Evolutionary conservation across 2,888 invertebrate genomes (phyloP), one percentile per base, ranked within the genome.

Genomic region (Tetragnatha montana): DNA sequence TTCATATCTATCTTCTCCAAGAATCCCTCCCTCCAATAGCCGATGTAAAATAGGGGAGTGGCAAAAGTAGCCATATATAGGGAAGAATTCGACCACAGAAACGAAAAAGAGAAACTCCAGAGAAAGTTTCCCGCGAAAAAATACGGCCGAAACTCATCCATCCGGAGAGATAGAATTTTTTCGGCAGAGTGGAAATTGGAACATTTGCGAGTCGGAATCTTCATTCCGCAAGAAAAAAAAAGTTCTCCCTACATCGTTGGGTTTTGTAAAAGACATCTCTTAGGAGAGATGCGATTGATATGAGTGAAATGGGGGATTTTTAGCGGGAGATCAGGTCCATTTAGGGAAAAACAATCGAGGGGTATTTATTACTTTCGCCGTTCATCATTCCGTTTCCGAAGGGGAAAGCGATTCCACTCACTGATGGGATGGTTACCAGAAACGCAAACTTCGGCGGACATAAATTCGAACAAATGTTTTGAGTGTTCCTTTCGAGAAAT

Each of bases 71-170:
- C 60, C 76, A 60, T 84, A 76, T 76, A 84, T 84, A 68, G 75
- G 83, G 69, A 84, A 47, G 68, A 84, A 68, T 49, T 22, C 75
- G 75, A 84, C 83, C 83, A 68, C 83, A 79, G 85, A 50, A 78
- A 50, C 8, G 50, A 51, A 35, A 49, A 79, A 85, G 78, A 70
- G 68, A 78, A 85, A 85, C 71, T 47, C 14, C 17, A 69, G 7
- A 69, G 69, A 80, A 80, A 70, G 47, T 35, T 69, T 12, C 17
- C 50, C 73, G 4, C 0, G n/a, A 50, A 51, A 73, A 81, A 73
- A 73, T 17, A 10, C 50, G 71, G 51, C 1, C 51, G 73, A 73
- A 81, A 81, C 81, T 81, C 71, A 81, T 81, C 81, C 73, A 81
- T 81, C 51, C 10, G n/a, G 60, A 22, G 35, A 49, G 73, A 35